Evolutionary conservation across 2,888 invertebrate species (phyloP).

Genomic region (Acanthosoma haemorrhoidale): DNA sequence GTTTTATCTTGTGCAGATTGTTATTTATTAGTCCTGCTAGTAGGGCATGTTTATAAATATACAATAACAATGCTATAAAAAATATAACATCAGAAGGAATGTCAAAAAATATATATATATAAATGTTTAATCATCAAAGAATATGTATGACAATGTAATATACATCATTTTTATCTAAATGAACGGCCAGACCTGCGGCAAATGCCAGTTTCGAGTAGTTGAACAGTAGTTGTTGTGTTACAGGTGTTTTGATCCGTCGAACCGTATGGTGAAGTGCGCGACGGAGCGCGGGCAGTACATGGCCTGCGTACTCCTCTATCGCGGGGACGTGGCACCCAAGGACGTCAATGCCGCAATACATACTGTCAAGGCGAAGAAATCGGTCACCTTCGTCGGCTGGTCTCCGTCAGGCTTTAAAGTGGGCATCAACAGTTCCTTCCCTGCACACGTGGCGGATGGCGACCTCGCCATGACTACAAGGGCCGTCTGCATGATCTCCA

Average conservation of each 20-base stretch:
- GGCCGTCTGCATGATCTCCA: slow-evolving; percentile 70
- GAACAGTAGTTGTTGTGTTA: slow-evolving; percentile 47
- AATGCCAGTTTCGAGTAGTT: not conserved
- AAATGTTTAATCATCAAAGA: not conserved
- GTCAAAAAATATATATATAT: no score
- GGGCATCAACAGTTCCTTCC: slow-evolving; percentile 34
- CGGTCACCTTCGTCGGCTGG: slow-evolving; percentile 87
- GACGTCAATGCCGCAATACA: slow-evolving; percentile 83
- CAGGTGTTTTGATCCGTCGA: slow-evolving; percentile 77
- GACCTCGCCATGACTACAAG: slow-evolving; percentile 51
- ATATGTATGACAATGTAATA: no score
- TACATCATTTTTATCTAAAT: no score
- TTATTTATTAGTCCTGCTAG: no score
- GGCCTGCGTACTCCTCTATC: slow-evolving; percentile 79
- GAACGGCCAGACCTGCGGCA: no score
- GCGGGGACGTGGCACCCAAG: slow-evolving; percentile 86
- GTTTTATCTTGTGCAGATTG: no score
- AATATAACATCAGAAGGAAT: no score
- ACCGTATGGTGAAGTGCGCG: slow-evolving; percentile 88
- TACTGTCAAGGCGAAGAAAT: slow-evolving; percentile 67
- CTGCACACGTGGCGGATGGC: slow-evolving; percentile 42
- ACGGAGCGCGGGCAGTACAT: slow-evolving; percentile 78
- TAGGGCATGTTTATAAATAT: no score
- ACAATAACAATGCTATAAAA: no score
- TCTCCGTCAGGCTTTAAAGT: slow-evolving; percentile 54